phyloP scores from a whole-genome alignment of 2,888 invertebrate genomes.

The Thecophora atra region DNA sequence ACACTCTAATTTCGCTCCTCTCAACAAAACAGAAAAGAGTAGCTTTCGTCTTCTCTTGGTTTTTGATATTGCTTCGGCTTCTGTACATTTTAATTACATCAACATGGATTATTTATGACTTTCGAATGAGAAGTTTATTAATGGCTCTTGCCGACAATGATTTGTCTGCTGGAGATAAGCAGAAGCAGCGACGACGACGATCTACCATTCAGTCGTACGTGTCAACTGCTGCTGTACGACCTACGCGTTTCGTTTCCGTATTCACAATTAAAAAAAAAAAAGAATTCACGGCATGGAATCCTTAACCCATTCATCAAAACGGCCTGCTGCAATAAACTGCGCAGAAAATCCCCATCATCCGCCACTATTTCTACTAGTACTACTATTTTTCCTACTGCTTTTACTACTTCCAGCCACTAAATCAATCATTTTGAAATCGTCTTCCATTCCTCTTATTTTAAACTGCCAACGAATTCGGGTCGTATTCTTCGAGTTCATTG shows the following conservation, averaged over 20 bases:
- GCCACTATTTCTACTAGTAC: too few species aligned
- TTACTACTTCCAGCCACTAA: neutral
- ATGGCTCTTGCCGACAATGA: slow-evolving; percentile 8
- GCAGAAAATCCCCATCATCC: too few species aligned
- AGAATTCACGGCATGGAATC: neutral
- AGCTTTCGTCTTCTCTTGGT: too few species aligned
- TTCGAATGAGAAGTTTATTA: slow-evolving; percentile 34
- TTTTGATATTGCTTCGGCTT: too few species aligned
- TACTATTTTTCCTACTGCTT: too few species aligned
- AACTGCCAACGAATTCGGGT: neutral
- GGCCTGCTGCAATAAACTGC: too few species aligned
- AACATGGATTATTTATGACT: slow-evolving; percentile 32
- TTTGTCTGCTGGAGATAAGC: too few species aligned
- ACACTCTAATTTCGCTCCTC: too few species aligned
- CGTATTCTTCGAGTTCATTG: neutral
- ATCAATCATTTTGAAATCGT: neutral
- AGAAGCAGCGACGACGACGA: too few species aligned
- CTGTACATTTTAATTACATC: slow-evolving; percentile 26
- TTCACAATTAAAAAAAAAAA: neutral
- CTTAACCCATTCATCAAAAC: neutral
- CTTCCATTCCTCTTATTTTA: neutral
- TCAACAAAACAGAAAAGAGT: too few species aligned
- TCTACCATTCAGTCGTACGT: too few species aligned
- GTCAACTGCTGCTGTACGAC: neutral
- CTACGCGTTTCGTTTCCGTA: neutral